Evolutionary conservation across 2,113 vertebrate species (phyloP), one percentile per base, ranked within the genome.

Genomic region (Galemys pyrenaicus): DNA sequence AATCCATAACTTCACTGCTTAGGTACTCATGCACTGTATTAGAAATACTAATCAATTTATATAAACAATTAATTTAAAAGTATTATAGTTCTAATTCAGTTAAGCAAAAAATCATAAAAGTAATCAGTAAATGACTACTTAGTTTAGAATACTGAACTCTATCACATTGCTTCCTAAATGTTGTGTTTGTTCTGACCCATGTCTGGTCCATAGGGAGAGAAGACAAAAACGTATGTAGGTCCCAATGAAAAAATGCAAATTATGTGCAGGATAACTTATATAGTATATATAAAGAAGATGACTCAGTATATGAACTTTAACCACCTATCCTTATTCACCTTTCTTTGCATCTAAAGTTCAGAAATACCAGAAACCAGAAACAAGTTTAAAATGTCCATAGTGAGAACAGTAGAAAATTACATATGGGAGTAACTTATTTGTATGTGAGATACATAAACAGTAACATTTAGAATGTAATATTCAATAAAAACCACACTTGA

Each of bases 291-390:
- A 82, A 65, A 91, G 86, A 86, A 86, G 58, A 95, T 90, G 81
- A 89, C n/a, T 93, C 84, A 87, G 56, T 41, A 28, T 54, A 75
- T 71, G 73, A 92, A 93, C 71, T 94, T 92, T 73, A 92, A 46
- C 60, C 46, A 70, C 64, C 79, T 89, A 46, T 84, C 83, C 60
- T 84, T 54, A 60, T 58, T 83, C 30, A 89, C 13, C 75, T 6
- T 82, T 11, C 10, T 68, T 37, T 46, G 26, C 41, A 92, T 62
- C 68, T 92, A 74, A 88, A 89, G 39, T 87, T 94, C 46, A 46
- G 37, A 95, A 95, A 93, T 89, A 39, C 26, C 73, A 89, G 35
- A 37, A 68, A 58, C n/a, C 28, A 85, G 17, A 83, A 70, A 94
- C 46, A 81, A 70, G 35, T 92, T 84, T 86, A 75, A 86, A 83